These are phyloP conservation scores for Atherinosoma microstoma DNA, from an alignment of 2,797 vertebrate genomes.

Conservation along the genomic window DNA sequence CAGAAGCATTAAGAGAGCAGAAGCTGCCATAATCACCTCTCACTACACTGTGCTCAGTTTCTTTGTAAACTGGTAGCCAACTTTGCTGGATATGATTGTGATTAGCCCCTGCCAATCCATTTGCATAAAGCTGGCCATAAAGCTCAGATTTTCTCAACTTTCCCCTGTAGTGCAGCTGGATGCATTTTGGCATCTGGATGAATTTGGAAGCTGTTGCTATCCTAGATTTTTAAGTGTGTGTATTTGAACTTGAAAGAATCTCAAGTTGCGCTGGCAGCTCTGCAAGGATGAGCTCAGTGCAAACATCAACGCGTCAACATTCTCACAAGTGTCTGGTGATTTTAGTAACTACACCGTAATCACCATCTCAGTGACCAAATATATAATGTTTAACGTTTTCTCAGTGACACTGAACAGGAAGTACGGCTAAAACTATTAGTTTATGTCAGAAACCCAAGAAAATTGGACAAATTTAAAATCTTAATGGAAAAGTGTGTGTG, in stretches of 20 bases:
- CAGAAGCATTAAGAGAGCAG: neutral
- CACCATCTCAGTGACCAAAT: too few relatives aligned
- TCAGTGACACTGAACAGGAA: too few relatives aligned
- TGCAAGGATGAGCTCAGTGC: neutral
- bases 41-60: neutral
- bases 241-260: neutral
- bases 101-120: neutral
- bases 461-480: too few relatives aligned
- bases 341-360: too few relatives aligned
- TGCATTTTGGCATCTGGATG: neutral
- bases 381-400: too few relatives aligned
- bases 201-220: neutral
- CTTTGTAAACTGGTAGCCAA: neutral
- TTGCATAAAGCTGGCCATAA: neutral
- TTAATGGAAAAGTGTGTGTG: too few relatives aligned
- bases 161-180: neutral
- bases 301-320: too few relatives aligned
- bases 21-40: neutral
- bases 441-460: too few relatives aligned
- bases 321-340: too few relatives aligned
- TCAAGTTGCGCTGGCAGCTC: neutral
- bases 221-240: neutral
- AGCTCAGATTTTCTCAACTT: neutral
- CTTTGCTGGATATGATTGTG: neutral
- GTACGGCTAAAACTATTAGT: too few relatives aligned